Conservation (phyloP, 2,113 vertebrate species). For the Rousettus leschenaultii region DNA sequence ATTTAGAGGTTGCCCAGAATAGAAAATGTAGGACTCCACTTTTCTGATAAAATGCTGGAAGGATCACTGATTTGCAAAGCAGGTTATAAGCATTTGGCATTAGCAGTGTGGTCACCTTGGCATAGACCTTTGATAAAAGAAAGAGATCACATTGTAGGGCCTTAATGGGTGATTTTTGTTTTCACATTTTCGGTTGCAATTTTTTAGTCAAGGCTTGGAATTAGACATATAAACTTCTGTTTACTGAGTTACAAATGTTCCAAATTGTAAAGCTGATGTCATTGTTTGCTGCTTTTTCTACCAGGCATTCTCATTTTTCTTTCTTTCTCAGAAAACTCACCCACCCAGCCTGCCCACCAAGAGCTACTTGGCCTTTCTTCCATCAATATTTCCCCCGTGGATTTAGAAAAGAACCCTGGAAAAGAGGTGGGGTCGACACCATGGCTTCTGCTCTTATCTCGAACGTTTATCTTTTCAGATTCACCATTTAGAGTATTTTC, state of each 20-base stretch:
- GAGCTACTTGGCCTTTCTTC: neutral
- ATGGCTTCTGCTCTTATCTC: neutral
- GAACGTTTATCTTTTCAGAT: neutral
- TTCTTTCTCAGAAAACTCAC: neutral
- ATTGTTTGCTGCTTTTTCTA: neutral
- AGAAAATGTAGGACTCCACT: neutral
- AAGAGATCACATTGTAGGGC: rapidly evolving
- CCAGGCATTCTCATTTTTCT: neutral
- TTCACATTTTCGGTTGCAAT: neutral
- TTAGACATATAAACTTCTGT: neutral
- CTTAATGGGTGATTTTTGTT: neutral
- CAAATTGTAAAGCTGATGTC: neutral
- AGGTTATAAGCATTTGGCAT: neutral
- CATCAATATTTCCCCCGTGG: neutral
- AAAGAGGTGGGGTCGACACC: neutral
- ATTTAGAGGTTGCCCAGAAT: neutral
- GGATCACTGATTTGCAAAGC: neutral
- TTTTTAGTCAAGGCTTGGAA: neutral
- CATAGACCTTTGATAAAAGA: rapidly evolving
- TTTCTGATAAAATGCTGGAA: neutral
- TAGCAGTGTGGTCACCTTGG: rapidly evolving
- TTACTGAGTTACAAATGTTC: neutral
- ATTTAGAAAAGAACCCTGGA: neutral
- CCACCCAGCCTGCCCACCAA: neutral
- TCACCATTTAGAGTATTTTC: neutral